Evolutionary conservation across 1,140 invertebrate species (phyloP).

Genomic region (Drosophila dunni): DNA sequence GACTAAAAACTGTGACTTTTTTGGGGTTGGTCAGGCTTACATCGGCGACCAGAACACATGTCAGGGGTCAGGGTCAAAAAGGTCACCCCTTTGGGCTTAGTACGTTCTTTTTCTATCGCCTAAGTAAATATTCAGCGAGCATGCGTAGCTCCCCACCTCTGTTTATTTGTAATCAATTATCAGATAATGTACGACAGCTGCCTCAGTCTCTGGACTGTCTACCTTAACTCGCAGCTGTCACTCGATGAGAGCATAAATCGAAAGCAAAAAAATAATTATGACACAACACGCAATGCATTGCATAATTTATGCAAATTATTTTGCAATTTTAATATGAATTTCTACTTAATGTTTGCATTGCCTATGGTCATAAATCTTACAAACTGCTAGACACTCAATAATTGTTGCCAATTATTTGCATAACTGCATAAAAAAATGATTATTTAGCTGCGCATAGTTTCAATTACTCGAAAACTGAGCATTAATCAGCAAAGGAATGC

Average conservation of each 20-base stretch:
- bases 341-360: slow-evolving; percentile 7
- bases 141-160: slow-evolving; percentile 33
- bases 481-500: neutral
- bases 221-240: slow-evolving; percentile 58
- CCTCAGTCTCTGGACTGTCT: slow-evolving; percentile 27
- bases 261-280: slow-evolving; percentile 39
- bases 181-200: slow-evolving; percentile 66
- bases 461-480: slow-evolving; percentile 6
- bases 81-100: slow-evolving; percentile 54
- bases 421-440: neutral
- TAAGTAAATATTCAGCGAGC: slow-evolving; percentile 68
- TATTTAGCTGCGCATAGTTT: slow-evolving; percentile 1
- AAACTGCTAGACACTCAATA: slow-evolving; percentile 3
- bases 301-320: slow-evolving; percentile 37
- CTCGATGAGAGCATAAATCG: slow-evolving; percentile 16
- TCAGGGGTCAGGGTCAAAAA: slow-evolving; percentile 59
- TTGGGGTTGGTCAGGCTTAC: slow-evolving; percentile 56
- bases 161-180: slow-evolving; percentile 81
- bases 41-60: neutral
- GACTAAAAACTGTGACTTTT: neutral
- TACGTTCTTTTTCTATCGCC: slow-evolving; percentile 33
- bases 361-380: slow-evolving; percentile 2
- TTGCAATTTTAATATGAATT: slow-evolving; percentile 26
- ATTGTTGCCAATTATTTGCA: neutral
- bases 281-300: slow-evolving; percentile 34